Percentiles rank a stretch among this genome's conserved stretches.
Conservation (phyloP, 2,888 invertebrate genomes). For the Harpagoxenus sublaevis region DNA sequence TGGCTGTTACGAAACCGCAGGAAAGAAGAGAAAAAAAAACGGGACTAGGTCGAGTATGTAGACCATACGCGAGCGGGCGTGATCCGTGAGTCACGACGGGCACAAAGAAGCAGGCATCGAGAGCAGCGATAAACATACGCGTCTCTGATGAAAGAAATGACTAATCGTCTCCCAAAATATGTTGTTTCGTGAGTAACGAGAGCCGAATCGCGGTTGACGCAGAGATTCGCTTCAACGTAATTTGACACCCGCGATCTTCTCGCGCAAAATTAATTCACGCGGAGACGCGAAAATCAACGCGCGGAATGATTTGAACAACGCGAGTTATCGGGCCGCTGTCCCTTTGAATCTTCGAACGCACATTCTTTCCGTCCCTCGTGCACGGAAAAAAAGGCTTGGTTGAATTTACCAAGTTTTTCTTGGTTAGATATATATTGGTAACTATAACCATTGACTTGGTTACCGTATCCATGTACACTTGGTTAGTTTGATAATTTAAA, state of each 20-base stretch:
- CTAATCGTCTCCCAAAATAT: background rate
- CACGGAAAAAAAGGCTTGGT: no score
- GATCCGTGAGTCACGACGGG: conserved; percentile 33
- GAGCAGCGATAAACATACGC: conserved; percentile 21
- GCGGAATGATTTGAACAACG: background rate
- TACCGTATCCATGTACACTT: no score
- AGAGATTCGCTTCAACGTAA: background rate
- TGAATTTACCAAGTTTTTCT: no score
- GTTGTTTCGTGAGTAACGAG: background rate
- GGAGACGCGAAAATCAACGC: background rate
- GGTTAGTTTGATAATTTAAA: no score
- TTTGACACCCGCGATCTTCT: background rate
- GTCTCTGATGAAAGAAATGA: background rate
- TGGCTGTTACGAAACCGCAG: conserved; percentile 38
- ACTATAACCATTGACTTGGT: no score
- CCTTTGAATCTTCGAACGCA: background rate
- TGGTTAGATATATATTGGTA: no score
- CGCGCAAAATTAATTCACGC: background rate
- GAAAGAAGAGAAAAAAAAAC: conserved; percentile 11
- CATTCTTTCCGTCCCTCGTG: background rate
- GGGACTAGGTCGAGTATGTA: conserved; percentile 57
- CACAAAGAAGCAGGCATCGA: conserved; percentile 47
- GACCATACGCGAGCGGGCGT: conserved; percentile 23
- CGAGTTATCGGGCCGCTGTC: background rate
- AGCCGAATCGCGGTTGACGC: background rate